A percentile compares a stretch with the other conserved stretches of the same genome.
These are phyloP conservation scores for Aleiodes sp. DNA, from an alignment of 1,140 invertebrate species.

Conservation along the genomic window DNA sequence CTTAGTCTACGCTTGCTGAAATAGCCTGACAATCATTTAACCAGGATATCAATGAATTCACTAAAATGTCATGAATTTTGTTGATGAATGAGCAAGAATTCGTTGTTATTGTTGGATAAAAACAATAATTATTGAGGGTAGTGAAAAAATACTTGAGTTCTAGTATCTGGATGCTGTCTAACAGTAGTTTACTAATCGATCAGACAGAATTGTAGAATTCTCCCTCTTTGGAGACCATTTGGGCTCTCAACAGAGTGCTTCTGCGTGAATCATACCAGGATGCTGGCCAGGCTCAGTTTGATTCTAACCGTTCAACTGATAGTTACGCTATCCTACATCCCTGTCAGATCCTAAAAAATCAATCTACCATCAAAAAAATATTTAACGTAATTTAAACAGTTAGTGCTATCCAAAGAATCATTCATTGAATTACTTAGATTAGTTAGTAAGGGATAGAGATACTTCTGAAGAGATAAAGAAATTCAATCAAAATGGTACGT, in stretches of 20 bases:
- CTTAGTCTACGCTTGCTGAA: too few species aligned
- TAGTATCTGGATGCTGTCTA: background rate
- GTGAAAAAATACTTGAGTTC: background rate
- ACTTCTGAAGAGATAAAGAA: background rate
- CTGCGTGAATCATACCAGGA: slow-evolving; percentile 47
- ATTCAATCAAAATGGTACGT: slow-evolving; percentile 54
- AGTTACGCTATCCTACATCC: slow-evolving; percentile 41
- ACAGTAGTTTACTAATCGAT: slow-evolving; percentile 17
- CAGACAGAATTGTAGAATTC: slow-evolving; percentile 3
- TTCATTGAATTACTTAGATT: too few species aligned
- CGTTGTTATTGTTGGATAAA: background rate
- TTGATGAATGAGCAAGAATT: background rate
- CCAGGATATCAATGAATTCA: background rate
- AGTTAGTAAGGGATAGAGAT: too few species aligned
- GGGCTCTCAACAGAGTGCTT: slow-evolving; percentile 11
- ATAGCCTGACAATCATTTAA: background rate
- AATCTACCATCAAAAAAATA: background rate
- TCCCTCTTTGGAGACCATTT: slow-evolving; percentile 7
- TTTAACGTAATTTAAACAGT: too few species aligned
- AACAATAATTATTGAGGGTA: background rate
- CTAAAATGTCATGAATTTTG: background rate
- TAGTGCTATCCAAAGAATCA: too few species aligned
- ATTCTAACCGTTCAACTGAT: slow-evolving; percentile 50
- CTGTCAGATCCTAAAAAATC: slow-evolving; percentile 5
- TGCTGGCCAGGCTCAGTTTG: slow-evolving; percentile 57